Base-by-base conservation (phyloP, 2,797 vertebrate genomes). In the Trachops cirrhosus region DNA sequence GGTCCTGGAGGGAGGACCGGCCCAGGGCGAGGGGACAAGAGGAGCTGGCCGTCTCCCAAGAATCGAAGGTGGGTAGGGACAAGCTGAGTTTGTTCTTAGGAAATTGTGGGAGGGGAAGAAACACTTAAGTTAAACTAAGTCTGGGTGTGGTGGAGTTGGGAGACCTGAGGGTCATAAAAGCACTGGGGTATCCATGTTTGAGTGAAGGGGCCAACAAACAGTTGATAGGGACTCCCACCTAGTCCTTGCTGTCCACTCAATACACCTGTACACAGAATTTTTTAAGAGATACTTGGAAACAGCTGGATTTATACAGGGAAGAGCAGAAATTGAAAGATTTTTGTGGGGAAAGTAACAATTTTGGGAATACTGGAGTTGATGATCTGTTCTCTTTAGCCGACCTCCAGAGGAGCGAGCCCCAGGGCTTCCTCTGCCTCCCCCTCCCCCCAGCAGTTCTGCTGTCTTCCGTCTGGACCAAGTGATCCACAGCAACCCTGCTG, bases 31-130 rank as follows among this genome's bases (percentile, higher is more conserved):
- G 98, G 98, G 22, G 98, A 98, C 82, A 98, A 98, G 88, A 98
- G 98, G 90, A 98, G 96, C 97, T 99, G 99, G 99, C 99, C 99
- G 52, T 99, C 99, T 41, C 99, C 99, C 0, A 99, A 99, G 98
- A 99, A 99, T 97, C 99, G 99, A 97, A 99, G 99, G 98, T 99
- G 97, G 98, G 98, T 97, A 32, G 70, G 48, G 24, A 32, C 0
- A 19, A 14, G 9, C 3, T 15, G 1, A 46, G 9, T 73, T 11
- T 62, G 1, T 37, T 50, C 19, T 54, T 15, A 32, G 83, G 57
- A 21, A 14, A 2, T 21, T 9, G 46, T 21, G 18, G 48, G 15
- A 3, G 15, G 52, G 57, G 29, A 5, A 24, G 26, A n/a, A 9
- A 10, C 14, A 0, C 26, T 50, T 21, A 4, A n/a, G 24, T 50